Evolutionary conservation across 2,113 vertebrate species (phyloP).

Genomic region (Dolichallabes microphthalmus): DNA sequence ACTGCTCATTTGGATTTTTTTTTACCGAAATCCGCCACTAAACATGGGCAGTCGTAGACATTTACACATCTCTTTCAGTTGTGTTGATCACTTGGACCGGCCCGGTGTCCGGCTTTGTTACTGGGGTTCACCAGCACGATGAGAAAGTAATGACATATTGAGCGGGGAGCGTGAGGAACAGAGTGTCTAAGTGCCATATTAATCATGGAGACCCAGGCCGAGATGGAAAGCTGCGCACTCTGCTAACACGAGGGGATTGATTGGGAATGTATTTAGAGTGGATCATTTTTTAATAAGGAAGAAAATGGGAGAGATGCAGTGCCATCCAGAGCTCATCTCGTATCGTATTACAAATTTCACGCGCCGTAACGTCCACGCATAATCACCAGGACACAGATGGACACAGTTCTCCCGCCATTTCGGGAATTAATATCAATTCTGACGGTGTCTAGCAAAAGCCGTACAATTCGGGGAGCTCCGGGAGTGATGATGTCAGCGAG

Average conservation of each 20-base stretch:
- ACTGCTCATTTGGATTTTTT: too few relatives aligned
- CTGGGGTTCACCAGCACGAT: slow-evolving; percentile 32
- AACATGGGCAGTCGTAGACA: slow-evolving; percentile 30
- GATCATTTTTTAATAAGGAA: slow-evolving; percentile 67
- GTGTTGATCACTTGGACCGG: slow-evolving; percentile 48
- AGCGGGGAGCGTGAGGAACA: slow-evolving; percentile 41
- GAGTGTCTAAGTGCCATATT: slow-evolving; percentile 52
- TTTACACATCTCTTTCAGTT: slow-evolving; percentile 46
- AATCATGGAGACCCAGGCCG: slow-evolving; percentile 54
- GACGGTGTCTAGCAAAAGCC: neutral
- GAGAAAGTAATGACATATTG: slow-evolving; percentile 54
- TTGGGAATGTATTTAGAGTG: slow-evolving; percentile 51
- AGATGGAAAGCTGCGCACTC: slow-evolving; percentile 47
- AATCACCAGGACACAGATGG: neutral
- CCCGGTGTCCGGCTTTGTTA: slow-evolving; percentile 27
- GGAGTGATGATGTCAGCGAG: slow-evolving; percentile 10
- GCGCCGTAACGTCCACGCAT: neutral
- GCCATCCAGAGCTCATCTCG: neutral
- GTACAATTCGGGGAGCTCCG: slow-evolving; percentile 41
- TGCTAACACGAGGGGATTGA: slow-evolving; percentile 59
- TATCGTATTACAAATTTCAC: neutral
- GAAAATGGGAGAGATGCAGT: slow-evolving; percentile 22
- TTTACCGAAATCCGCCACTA: slow-evolving; percentile 45
- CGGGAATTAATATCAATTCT: slow-evolving; percentile 9
- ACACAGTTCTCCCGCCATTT: slow-evolving; percentile 7